Percentiles rank a stretch among this genome's conserved stretches.
phyloP scores from a whole-genome alignment of 2,113 vertebrate genomes.

The Phodopus roborovskii region DNA sequence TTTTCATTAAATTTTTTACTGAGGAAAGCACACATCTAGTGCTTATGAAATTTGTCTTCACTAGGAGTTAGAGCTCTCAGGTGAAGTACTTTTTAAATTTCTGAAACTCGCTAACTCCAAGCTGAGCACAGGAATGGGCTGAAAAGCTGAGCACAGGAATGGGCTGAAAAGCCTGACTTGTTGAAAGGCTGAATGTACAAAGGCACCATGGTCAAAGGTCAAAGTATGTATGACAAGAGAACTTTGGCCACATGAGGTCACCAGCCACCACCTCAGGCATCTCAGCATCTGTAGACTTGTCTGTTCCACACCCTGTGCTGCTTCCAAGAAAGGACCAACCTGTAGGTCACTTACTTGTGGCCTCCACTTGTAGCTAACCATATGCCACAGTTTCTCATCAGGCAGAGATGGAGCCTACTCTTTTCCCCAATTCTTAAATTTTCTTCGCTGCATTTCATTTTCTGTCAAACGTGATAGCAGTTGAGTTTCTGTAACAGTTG shows the following conservation, averaged over 20 bases:
- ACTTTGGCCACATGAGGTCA: not conserved
- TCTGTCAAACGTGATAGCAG: not conserved
- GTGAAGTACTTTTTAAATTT: constrained; percentile 4
- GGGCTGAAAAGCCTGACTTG: not conserved
- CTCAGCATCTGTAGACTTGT: not conserved
- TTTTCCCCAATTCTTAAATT: not conserved
- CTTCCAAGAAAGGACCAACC: not conserved
- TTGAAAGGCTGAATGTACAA: not conserved
- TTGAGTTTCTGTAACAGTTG: not conserved
- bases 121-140: not conserved
- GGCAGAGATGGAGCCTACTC: not conserved
- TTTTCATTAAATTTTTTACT: constrained; percentile 1
- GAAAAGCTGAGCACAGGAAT: not conserved
- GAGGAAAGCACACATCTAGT: not conserved
- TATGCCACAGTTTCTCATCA: not conserved
- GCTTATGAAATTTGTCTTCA: not conserved
- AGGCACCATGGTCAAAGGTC: no score
- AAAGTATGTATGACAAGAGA: not conserved
- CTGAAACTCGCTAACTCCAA: not conserved
- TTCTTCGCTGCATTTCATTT: not conserved
- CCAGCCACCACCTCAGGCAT: not conserved
- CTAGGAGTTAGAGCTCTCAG: not conserved
- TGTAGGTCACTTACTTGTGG: not conserved
- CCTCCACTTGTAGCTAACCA: not conserved
- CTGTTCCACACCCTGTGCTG: not conserved